A percentile compares a stretch with the other conserved stretches of the same genome.
Conservation (phyloP, 2,113 vertebrate genomes). For the Channa argus region DNA sequence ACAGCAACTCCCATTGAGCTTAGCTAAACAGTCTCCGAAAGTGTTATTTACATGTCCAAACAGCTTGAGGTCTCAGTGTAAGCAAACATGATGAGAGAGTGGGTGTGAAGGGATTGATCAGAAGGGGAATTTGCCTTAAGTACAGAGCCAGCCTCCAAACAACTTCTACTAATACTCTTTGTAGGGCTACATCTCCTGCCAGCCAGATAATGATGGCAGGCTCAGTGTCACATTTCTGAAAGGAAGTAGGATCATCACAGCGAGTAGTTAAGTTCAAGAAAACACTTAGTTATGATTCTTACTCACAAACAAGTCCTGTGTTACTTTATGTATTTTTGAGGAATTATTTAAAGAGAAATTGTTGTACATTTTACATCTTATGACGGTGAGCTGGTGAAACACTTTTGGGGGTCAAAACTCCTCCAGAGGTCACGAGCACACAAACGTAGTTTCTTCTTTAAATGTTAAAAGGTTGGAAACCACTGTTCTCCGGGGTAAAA, state of each 20-base stretch:
- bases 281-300: too few species aligned
- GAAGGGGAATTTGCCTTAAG: constrained; percentile 41
- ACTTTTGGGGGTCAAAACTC: background rate
- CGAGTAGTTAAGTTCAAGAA: too few species aligned
- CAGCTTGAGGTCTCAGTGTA: constrained; percentile 80
- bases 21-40: constrained; percentile 75
- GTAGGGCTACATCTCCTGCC: background rate
- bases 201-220: constrained; percentile 17
- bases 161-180: constrained; percentile 13
- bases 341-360: too few species aligned
- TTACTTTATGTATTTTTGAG: too few species aligned
- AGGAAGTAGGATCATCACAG: background rate
- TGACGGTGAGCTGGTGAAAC: too few species aligned
- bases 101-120: constrained; percentile 58
- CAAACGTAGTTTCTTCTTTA: background rate
- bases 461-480: background rate
- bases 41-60: constrained; percentile 84
- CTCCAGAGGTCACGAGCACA: background rate
- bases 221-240: constrained; percentile 1
- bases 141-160: constrained; percentile 32
- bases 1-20: constrained; percentile 82
- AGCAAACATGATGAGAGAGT: constrained; percentile 63
- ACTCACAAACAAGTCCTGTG: too few species aligned
- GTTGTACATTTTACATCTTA: too few species aligned
- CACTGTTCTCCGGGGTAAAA: background rate